Percentiles rank a stretch among this genome's conserved stretches.
These are phyloP conservation scores for Ibycter americanus DNA, from an alignment of 2,797 vertebrate species.

Conservation along the genomic window DNA sequence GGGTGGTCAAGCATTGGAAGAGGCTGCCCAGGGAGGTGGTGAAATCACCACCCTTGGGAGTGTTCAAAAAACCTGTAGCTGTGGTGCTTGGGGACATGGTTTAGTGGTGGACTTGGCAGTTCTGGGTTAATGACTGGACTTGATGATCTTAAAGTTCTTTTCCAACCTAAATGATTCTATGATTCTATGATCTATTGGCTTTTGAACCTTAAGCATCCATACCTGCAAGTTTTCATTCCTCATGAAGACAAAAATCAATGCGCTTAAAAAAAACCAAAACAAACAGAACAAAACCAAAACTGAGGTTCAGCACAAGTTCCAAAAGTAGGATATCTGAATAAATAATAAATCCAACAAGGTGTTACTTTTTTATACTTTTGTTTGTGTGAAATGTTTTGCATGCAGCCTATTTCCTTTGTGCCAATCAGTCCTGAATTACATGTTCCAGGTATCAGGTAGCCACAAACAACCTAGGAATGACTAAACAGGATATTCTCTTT, in stretches of 20 bases:
- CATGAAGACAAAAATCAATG: neutral
- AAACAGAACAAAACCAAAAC: neutral
- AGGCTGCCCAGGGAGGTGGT: too few species aligned
- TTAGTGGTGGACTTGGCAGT: too few species aligned
- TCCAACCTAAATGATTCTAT: too few species aligned
- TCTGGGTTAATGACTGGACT: too few species aligned
- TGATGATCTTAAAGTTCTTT: too few species aligned
- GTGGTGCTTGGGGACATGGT: too few species aligned
- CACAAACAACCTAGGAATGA: neutral
- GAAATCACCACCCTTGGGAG: too few species aligned
- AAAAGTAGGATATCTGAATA: neutral
- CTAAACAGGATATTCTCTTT: neutral
- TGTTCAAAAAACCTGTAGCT: too few species aligned
- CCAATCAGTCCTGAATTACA: neutral
- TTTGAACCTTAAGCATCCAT: neutral
- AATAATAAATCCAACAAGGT: neutral
- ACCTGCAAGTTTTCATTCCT: neutral
- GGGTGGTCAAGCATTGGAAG: too few species aligned
- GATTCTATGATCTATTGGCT: neutral
- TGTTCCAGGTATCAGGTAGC: neutral
- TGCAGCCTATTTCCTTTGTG: neutral
- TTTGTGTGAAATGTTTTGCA: neutral
- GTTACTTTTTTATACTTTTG: neutral
- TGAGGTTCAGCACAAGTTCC: neutral
- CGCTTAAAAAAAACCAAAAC: fast-evolving